These are phyloP conservation scores for Agrochola lota DNA, from an alignment of 2,888 invertebrate species.

Conservation along the genomic window DNA sequence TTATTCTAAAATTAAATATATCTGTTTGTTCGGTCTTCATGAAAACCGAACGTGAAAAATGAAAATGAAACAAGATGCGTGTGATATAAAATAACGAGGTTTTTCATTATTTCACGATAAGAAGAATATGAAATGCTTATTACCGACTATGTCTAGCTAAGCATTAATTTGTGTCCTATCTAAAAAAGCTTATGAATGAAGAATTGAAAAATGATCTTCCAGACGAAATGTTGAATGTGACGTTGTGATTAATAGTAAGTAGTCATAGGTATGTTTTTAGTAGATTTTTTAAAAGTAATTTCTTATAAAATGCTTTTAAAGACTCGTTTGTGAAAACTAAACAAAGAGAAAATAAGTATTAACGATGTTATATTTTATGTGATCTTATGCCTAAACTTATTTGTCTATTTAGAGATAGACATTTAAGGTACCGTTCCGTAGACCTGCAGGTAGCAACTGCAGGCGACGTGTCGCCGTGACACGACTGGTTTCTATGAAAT, in stretches of 20 bases:
- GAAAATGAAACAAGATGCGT: background rate
- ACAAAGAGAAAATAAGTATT: background rate
- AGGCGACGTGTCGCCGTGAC: no score
- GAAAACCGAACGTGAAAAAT: no score
- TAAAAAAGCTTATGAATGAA: background rate
- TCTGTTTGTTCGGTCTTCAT: background rate
- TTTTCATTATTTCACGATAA: background rate
- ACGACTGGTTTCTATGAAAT: no score
- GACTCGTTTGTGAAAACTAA: background rate
- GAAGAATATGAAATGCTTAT: background rate
- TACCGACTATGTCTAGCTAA: background rate
- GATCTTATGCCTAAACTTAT: background rate
- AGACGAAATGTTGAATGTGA: background rate
- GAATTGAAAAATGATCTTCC: background rate
- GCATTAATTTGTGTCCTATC: background rate
- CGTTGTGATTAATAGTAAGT: background rate
- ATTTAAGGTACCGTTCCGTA: no score
- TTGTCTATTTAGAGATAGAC: background rate
- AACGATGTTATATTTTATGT: background rate
- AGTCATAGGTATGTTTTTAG: background rate
- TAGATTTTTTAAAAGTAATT: background rate
- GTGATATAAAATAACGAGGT: background rate
- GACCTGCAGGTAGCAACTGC: no score
- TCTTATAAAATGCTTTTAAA: background rate
- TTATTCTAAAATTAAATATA: slow-evolving; percentile 1